A percentile compares a stretch with the other conserved stretches of the same genome.
Conservation (phyloP, 1,140 invertebrate species). For the Pseudoatta argentina region DNA sequence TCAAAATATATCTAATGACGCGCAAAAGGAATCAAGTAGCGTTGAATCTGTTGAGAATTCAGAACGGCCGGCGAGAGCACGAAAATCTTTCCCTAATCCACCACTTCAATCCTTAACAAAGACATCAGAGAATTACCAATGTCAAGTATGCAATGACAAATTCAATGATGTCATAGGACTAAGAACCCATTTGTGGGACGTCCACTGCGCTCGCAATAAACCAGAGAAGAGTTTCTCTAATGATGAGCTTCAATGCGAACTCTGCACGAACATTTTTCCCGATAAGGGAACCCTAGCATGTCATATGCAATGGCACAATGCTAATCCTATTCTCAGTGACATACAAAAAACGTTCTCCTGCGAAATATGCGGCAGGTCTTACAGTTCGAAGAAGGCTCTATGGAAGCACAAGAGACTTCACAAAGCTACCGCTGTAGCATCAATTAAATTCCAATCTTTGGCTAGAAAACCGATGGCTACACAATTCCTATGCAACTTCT, state of each 20-base stretch:
- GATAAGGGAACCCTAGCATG: constrained; percentile 86
- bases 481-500: constrained; percentile 86
- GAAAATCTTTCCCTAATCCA: constrained; percentile 81
- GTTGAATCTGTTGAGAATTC: background rate
- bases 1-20: background rate
- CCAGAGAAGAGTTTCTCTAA: constrained; percentile 79
- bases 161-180: constrained; percentile 80
- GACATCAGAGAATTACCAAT: constrained; percentile 75
- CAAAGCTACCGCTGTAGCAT: constrained; percentile 69
- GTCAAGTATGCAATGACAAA: constrained; percentile 83
- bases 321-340: constrained; percentile 80
- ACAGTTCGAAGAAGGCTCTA: constrained; percentile 84
- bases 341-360: constrained; percentile 84
- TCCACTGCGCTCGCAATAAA: constrained; percentile 83
- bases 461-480: constrained; percentile 83
- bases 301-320: constrained; percentile 86
- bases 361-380: constrained; percentile 88
- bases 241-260: constrained; percentile 87
- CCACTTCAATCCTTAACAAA: constrained; percentile 54
- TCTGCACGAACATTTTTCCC: constrained; percentile 88
- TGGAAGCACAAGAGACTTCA: constrained; percentile 87
- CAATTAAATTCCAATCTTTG: constrained; percentile 72
- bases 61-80: constrained; percentile 79
- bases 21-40: background rate
- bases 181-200: constrained; percentile 83